Conservation (phyloP, 1,140 invertebrate genomes). For the Sogatella furcifera region DNA sequence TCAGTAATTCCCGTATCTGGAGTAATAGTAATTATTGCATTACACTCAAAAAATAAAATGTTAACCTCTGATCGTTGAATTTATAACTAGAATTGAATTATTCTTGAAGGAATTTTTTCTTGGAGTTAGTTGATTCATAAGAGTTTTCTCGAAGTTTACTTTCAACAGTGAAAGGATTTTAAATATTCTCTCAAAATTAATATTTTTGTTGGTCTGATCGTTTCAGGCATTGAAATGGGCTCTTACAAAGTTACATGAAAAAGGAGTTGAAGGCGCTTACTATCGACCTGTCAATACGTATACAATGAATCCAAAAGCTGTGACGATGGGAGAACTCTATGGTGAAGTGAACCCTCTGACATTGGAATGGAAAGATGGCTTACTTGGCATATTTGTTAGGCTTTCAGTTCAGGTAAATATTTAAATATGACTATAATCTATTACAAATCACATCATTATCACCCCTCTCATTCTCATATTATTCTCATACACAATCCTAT, state of each 20-base stretch:
- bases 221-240: conserved; percentile 52
- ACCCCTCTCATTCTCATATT: no score
- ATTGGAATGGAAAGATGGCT: conserved; percentile 81
- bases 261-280: conserved; percentile 40
- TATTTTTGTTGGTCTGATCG: background rate
- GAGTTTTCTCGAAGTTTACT: no score
- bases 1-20: no score
- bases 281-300: conserved; percentile 53
- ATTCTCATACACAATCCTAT: no score
- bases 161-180: background rate
- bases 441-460: no score
- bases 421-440: no score
- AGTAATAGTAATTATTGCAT: no score
- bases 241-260: conserved; percentile 45
- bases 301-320: conserved; percentile 77
- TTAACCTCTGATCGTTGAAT: no score
- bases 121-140: no score
- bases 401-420: conserved; percentile 51
- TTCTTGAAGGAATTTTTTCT: no score
- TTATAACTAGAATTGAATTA: no score
- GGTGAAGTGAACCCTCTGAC: conserved; percentile 76
- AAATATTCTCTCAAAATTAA: background rate
- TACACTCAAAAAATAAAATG: no score
- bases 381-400: conserved; percentile 60
- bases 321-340: conserved; percentile 80